Base-by-base conservation (phyloP, 2,797 vertebrate species). In the Vultur gryphus region DNA sequence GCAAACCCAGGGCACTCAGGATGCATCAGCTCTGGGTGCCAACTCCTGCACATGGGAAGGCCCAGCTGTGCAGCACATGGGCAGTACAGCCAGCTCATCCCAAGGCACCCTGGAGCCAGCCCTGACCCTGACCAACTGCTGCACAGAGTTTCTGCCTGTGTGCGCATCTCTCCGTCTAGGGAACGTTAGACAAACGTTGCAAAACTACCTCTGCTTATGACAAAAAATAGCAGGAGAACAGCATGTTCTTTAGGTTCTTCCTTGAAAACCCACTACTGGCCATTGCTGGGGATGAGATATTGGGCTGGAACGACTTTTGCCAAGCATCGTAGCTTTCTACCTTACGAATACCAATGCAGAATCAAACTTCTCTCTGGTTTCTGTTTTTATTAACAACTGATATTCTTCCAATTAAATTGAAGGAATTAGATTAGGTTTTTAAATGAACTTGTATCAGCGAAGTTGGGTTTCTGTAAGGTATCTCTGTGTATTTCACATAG, bases 371-470 rank as follows among this genome's bases (percentile, higher is more conserved):
- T 18, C 54, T 79, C 51, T 75, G 0, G 28, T 13, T 43, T 55
- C 20, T 73, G 20, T 33, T 66, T 86, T 81, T n/a, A 31, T 43
- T 39, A 39, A 43, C 20, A 18, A 11, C 15, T 12, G 21, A 43
- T 39, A 7, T 19, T 65, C 51, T 54, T 83, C 69, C 43, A 66
- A 25, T 70, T 39, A 46, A 77, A 51, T 7, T 1, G 1, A 57
- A 46, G 18, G 20, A 31, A 65, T 80, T 46, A 33, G 20, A 31
- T 48, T 7, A 57, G 24, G 9, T 41, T 64, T 93, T 79, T 10
- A 64, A 75, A 49, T 11, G 2, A 48, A n/a, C 4, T n/a, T 67
- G 3, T 8, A 25, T 31, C 2, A 1, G 31, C 0, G 0, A 52
- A 2, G 35, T 2, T 39, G 18, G 16, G 13, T 61, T 76, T 89